phyloP scores from a whole-genome alignment of 2,888 invertebrate genomes.

The Brenthis hecate region DNA sequence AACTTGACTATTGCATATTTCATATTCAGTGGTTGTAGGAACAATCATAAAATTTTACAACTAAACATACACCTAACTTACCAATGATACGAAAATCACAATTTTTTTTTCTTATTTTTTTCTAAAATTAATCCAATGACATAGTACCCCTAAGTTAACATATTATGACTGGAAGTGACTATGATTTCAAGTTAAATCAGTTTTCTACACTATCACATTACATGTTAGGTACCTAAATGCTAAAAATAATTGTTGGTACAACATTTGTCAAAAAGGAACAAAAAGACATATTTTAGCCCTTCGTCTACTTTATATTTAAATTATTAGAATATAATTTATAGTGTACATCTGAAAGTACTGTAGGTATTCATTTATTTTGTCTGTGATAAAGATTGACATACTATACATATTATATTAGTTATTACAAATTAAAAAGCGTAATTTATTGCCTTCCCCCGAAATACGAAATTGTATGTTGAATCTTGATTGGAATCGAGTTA shows the following conservation, averaged over 20 bases:
- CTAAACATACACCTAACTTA: constrained; percentile 60
- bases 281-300: constrained; percentile 56
- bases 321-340: constrained; percentile 37
- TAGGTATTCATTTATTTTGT: constrained; percentile 32
- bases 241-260: constrained; percentile 58
- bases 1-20: constrained; percentile 65
- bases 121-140: constrained; percentile 58
- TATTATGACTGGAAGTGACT: constrained; percentile 83
- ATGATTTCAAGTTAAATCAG: constrained; percentile 72
- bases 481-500: constrained; percentile 43
- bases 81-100: constrained; percentile 65
- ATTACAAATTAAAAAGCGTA: constrained; percentile 84
- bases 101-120: constrained; percentile 58
- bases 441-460: constrained; percentile 87
- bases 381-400: constrained; percentile 36
- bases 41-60: constrained; percentile 61
- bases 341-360: constrained; percentile 36
- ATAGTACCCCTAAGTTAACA: constrained; percentile 75
- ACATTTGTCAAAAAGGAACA: constrained; percentile 67
- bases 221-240: constrained; percentile 52
- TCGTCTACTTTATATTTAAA: constrained; percentile 47
- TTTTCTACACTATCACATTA: constrained; percentile 76
- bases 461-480: constrained; percentile 51
- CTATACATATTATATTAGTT: constrained; percentile 46
- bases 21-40: constrained; percentile 71